These are phyloP conservation scores for Todiramphus chloris DNA, from an alignment of 2,113 vertebrate species.

Conservation along the genomic window DNA sequence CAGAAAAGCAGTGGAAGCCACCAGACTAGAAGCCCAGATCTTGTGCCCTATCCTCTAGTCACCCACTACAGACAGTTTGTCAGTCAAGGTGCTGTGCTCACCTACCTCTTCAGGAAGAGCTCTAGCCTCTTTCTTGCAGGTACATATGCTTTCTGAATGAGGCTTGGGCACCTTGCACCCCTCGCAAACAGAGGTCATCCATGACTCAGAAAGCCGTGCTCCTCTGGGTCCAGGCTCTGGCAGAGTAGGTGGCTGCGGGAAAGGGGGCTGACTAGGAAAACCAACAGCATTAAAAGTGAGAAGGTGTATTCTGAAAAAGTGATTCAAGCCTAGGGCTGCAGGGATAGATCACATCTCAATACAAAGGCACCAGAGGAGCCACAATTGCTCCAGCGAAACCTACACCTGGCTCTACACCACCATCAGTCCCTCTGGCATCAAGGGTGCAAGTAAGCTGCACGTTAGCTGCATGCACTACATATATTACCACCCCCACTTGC, in stretches of 20 bases:
- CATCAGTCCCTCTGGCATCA: rapidly evolving
- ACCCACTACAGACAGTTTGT: not conserved
- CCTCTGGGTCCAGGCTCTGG: not conserved
- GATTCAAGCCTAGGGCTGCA: conserved; percentile 18
- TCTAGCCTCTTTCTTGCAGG: not conserved
- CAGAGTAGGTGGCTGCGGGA: not conserved
- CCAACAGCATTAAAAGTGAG: not conserved
- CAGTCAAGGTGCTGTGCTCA: rapidly evolving
- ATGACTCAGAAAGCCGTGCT: rapidly evolving
- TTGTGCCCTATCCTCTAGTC: rapidly evolving
- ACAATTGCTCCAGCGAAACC: not conserved
- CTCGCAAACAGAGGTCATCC: not conserved
- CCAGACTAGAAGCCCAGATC: not conserved
- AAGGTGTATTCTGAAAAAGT: not conserved
- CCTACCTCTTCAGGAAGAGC: not conserved
- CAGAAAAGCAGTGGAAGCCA: not conserved
- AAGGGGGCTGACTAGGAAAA: not conserved
- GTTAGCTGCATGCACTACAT: rapidly evolving
- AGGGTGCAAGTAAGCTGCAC: rapidly evolving
- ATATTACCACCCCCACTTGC: too few relatives aligned
- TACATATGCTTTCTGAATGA: not conserved
- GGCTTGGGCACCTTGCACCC: not conserved
- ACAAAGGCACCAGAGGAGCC: conserved; percentile 1
- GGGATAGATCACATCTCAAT: not conserved
- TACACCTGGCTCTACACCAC: rapidly evolving